Evolutionary conservation across 2,113 vertebrate species (phyloP).

Genomic region (Clupea harengus): DNA sequence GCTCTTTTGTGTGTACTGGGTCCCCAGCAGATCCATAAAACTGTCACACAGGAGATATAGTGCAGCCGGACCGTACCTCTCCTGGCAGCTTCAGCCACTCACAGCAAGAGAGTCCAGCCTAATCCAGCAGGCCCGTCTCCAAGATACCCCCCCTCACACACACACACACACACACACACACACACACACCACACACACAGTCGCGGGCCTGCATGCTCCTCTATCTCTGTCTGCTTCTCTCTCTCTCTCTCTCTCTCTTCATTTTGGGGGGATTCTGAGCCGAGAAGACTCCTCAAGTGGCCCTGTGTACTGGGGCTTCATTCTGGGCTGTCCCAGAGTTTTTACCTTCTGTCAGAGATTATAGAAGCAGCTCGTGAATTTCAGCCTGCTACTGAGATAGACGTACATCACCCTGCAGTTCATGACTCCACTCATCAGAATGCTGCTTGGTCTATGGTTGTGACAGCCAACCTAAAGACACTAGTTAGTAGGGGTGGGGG

Average conservation of each 20-base stretch:
- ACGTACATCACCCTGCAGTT: neutral
- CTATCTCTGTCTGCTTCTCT: no score
- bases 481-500: neutral
- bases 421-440: neutral
- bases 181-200: neutral
- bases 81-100: neutral
- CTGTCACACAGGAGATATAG: conserved; percentile 38
- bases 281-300: no score
- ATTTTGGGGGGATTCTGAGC: neutral
- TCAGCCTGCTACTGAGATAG: neutral
- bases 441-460: neutral
- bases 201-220: neutral
- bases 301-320: no score
- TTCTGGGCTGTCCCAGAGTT: no score
- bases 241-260: no score
- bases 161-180: no score
- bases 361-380: neutral
- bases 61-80: neutral
- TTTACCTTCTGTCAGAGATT: neutral
- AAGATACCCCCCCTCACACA: neutral
- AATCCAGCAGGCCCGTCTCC: neutral
- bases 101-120: neutral
- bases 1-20: conserved; percentile 1
- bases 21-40: conserved; percentile 40
- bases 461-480: neutral